Conservation (phyloP, 2,113 vertebrate species). For the Leptosomus discolor region DNA sequence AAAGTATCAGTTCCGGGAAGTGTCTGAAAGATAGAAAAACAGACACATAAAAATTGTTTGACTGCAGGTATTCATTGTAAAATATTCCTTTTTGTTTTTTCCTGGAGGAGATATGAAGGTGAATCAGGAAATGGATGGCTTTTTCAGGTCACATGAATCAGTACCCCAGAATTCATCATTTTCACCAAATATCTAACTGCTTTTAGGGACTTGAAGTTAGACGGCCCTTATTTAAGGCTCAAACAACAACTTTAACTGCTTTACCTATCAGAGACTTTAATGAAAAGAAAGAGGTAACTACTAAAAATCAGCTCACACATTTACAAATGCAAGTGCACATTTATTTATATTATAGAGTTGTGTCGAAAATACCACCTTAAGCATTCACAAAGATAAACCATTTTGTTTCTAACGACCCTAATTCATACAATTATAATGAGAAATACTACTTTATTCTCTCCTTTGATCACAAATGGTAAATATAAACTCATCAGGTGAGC, state of each 20-base stretch:
- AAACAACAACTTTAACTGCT: not conserved
- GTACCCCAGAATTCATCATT: slow-evolving; percentile 74
- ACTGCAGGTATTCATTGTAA: not conserved
- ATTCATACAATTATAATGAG: not conserved
- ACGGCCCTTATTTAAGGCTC: not conserved
- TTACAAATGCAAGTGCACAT: not conserved
- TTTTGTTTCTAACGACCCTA: not conserved
- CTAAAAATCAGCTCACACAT: not conserved
- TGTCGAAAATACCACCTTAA: not conserved
- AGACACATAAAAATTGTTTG: slow-evolving; percentile 17
- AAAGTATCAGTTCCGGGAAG: not conserved
- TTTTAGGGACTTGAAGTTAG: not conserved
- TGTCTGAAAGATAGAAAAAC: slow-evolving; percentile 33
- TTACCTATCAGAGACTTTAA: not conserved
- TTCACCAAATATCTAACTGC: slow-evolving; percentile 59
- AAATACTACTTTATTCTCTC: not conserved
- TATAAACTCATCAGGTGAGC: not conserved
- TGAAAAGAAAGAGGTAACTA: not conserved
- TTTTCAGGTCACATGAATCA: slow-evolving; percentile 78
- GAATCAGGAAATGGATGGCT: slow-evolving; percentile 84
- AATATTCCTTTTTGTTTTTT: not conserved
- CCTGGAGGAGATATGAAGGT: slow-evolving; percentile 38
- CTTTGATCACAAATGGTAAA: not conserved
- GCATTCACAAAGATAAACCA: not conserved
- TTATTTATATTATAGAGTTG: not conserved